Evolutionary conservation across 30 jellyfish, hydroid and myxozoan species (phyloP).

Genomic region (Aurelia sp.): DNA sequence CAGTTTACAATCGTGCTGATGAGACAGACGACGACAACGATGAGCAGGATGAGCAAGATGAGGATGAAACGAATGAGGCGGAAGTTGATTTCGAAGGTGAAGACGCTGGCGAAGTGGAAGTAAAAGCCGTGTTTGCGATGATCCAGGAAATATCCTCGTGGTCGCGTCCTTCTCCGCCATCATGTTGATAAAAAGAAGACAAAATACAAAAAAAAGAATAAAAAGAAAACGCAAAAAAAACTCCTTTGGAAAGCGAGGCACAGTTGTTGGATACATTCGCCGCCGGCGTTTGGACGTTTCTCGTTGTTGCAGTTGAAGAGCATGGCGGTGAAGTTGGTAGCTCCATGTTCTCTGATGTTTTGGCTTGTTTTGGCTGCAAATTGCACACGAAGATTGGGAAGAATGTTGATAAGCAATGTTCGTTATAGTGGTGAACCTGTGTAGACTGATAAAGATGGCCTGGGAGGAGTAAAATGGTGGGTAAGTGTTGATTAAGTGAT

Average conservation of each 20-base stretch:
- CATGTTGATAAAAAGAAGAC: neutral
- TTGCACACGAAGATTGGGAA: neutral
- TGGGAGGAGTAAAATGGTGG: too few species aligned
- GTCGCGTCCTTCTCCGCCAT: neutral
- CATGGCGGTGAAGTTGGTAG: neutral
- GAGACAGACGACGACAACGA: neutral
- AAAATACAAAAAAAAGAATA: too few species aligned
- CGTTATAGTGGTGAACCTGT: too few species aligned
- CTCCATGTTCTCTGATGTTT: neutral
- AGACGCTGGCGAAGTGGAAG: neutral
- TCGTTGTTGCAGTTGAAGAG: neutral
- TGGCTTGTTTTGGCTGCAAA: constrained; percentile 1
- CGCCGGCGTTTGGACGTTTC: too few species aligned
- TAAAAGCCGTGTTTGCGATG: neutral
- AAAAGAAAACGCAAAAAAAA: too few species aligned
- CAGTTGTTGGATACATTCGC: too few species aligned
- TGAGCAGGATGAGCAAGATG: neutral
- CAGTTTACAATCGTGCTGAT: neutral
- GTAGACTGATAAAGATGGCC: too few species aligned
- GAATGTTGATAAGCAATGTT: too few species aligned
- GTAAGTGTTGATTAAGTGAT: too few species aligned
- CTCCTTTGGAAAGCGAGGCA: too few species aligned
- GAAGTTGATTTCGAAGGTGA: neutral
- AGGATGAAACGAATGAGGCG: neutral
- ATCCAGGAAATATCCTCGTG: constrained; percentile 23